Base-by-base conservation (phyloP, 2,888 invertebrate species). In the Melinaea menophilus region DNA sequence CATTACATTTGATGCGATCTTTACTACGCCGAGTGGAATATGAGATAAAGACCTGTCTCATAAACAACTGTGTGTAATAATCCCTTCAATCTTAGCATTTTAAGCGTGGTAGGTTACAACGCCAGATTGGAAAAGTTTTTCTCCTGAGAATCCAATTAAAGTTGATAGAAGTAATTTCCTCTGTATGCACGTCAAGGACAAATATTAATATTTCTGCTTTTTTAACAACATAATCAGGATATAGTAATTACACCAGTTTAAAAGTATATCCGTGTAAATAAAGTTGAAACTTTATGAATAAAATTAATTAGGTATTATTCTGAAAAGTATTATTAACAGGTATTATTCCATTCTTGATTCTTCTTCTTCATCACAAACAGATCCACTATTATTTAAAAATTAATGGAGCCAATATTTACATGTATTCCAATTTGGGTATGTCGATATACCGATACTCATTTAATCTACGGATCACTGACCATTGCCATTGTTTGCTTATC, bases 71-170 rank as follows among this genome's bases (percentile, higher is more conserved):
- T 72, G 73, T 69, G 76, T 82, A 79, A 78, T 81, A 82, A 80
- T 75, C 72, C 76, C 73, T 84, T 85, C 82, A 83, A 85, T 84
- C 81, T 81, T 76, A 68, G 74, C 75, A 77, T 82, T 82, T 80
- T 80, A 82, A 82, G 81, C 80, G 77, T 75, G 74, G 73, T 77
- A 78, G 81, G 82, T 84, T 79, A 86, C 83, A 87, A 86, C 84
- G 82, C 86, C 81, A 86, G 85, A 88, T 88, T 88, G 87, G 86
- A 86, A 88, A 88, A 88, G 83, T 87, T 88, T 85, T 87, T 86
- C 86, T 88, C 86, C 79, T 78, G 78, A 77, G 81, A 82, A 76
- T 85, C 85, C 86, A 88, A 88, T 88, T 88, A 88, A 87, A 88
- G 76, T 89, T 88, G 88, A 87, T 88, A 83, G 79, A 86, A 85